These are phyloP conservation scores for Clunio marinus DNA, from an alignment of 2,888 invertebrate genomes.

Conservation along the genomic window DNA sequence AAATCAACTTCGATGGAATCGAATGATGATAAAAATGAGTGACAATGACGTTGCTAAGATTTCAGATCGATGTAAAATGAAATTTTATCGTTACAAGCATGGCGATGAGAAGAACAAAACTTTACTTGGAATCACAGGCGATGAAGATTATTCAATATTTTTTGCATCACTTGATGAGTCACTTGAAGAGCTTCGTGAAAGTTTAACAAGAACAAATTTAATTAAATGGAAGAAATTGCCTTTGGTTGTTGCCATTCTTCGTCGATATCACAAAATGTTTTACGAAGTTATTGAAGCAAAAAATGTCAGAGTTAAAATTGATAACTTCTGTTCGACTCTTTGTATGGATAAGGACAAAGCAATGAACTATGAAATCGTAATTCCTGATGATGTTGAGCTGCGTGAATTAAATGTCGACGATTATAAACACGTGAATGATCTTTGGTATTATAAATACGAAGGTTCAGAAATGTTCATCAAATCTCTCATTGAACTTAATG, in stretches of 20 bases:
- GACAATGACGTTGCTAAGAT: slow-evolving; percentile 24
- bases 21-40: not conserved
- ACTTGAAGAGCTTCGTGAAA: slow-evolving; percentile 43
- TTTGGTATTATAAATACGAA: slow-evolving; percentile 40
- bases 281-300: slow-evolving; percentile 43
- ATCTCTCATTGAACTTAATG: slow-evolving; percentile 44
- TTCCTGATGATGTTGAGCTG: slow-evolving; percentile 44
- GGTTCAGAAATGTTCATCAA: slow-evolving; percentile 41
- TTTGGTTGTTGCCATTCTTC: slow-evolving; percentile 45
- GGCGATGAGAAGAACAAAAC: slow-evolving; percentile 40
- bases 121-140: slow-evolving; percentile 38
- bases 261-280: slow-evolving; percentile 41
- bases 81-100: not conserved
- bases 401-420: slow-evolving; percentile 42
- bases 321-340: not conserved
- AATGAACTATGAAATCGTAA: slow-evolving; percentile 8
- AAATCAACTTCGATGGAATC: not conserved
- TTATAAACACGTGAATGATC: slow-evolving; percentile 39
- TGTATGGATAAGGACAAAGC: not conserved
- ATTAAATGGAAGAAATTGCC: slow-evolving; percentile 46
- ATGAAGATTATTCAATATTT: slow-evolving; percentile 40
- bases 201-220: slow-evolving; percentile 44
- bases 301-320: slow-evolving; percentile 35
- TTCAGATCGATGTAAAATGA: not conserved
- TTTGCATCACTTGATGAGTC: slow-evolving; percentile 38